phyloP scores from a whole-genome alignment of 2,797 vertebrate species.

The Sebastes flavidus region DNA sequence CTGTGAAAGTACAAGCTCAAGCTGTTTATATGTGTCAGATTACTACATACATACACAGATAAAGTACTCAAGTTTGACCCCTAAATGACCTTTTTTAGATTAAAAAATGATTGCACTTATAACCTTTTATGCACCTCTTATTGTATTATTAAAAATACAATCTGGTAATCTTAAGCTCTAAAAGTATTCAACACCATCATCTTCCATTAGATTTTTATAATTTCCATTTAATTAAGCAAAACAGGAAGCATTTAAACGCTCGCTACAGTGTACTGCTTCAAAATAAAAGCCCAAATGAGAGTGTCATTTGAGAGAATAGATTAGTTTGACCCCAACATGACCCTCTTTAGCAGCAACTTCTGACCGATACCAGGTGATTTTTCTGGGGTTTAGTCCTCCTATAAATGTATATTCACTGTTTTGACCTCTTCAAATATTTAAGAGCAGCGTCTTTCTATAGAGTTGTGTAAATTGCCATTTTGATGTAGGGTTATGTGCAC shows the following conservation, averaged over 20 bases:
- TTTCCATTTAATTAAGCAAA: neutral
- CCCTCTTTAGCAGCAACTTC: neutral
- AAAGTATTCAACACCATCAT: neutral
- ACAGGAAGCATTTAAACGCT: neutral
- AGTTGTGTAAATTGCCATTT: slow-evolving; percentile 38
- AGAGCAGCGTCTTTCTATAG: slow-evolving; percentile 29
- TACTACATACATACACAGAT: neutral
- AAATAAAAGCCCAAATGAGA: neutral
- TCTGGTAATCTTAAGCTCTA: too few species aligned
- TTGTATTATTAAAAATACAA: neutral
- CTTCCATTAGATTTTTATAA: neutral
- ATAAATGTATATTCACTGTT: slow-evolving; percentile 28
- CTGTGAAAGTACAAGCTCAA: neutral
- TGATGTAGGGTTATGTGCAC: slow-evolving; percentile 42
- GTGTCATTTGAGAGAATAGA: neutral
- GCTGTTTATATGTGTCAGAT: neutral
- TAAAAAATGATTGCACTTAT: neutral
- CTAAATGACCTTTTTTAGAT: neutral
- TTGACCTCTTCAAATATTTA: slow-evolving; percentile 58
- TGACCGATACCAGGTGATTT: neutral
- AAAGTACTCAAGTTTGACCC: neutral
- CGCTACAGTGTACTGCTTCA: neutral
- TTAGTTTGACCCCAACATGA: neutral
- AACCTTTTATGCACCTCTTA: neutral
- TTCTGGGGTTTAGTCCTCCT: neutral